Conservation (phyloP, 1,140 invertebrate genomes). For the Eriocheir sinensis region DNA sequence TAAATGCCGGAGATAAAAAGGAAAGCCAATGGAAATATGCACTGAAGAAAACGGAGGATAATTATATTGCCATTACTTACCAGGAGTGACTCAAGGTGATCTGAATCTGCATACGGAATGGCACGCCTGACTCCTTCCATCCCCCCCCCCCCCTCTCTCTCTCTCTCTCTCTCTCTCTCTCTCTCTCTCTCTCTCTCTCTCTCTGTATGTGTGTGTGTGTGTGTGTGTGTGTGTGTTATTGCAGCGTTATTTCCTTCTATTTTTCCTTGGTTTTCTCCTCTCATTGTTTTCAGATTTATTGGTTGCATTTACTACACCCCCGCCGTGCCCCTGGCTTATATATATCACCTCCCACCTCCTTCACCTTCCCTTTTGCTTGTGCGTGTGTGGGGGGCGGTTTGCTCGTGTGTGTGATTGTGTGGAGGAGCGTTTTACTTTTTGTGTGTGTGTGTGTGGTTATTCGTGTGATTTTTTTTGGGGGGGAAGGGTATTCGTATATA, state of each 20-base stretch:
- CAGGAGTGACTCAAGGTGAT: neutral
- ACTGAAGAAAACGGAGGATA: slow-evolving; percentile 5
- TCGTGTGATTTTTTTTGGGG: no score
- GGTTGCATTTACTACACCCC: neutral
- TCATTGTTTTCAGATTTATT: neutral
- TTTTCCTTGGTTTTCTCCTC: neutral
- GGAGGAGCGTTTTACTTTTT: no score
- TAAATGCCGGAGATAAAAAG: neutral
- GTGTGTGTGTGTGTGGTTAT: neutral
- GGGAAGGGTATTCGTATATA: no score
- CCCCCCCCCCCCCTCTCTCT: neutral
- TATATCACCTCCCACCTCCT: slow-evolving; percentile 20
- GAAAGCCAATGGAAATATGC: slow-evolving; percentile 24
- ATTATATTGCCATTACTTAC: slow-evolving; percentile 25
- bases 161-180: neutral
- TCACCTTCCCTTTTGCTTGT: neutral
- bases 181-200: neutral
- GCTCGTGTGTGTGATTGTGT: no score
- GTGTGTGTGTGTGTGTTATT: no score
- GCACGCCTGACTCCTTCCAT: neutral
- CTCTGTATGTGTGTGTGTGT: no score
- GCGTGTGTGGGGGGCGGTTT: neutral
- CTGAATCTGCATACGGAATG: neutral
- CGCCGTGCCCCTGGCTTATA: neutral
- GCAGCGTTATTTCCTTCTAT: neutral